Conservation (phyloP, 2,888 invertebrate species). For the Cryptocheilus praepositus region DNA sequence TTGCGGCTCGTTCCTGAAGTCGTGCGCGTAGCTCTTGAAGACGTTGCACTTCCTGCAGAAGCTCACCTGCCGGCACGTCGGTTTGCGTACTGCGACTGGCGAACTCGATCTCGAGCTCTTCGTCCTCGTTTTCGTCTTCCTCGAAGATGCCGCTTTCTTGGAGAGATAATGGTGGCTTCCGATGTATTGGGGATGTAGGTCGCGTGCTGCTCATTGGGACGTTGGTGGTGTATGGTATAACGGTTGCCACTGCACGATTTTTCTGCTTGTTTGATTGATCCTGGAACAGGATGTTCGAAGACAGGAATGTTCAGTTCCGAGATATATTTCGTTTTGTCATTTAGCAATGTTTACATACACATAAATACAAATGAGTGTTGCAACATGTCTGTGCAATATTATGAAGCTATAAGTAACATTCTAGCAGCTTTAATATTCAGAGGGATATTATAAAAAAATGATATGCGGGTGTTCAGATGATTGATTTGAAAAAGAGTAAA, state of each 20-base stretch:
- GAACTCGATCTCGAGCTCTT: slow-evolving; percentile 67
- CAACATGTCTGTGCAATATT: too few relatives aligned
- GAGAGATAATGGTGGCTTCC: slow-evolving; percentile 71
- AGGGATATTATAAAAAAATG: too few relatives aligned
- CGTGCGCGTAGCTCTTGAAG: slow-evolving; percentile 65
- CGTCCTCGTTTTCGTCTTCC: slow-evolving; percentile 77
- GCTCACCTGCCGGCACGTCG: slow-evolving; percentile 64
- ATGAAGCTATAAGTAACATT: too few relatives aligned
- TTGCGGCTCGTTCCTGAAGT: slow-evolving; percentile 66
- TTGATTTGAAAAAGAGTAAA: too few relatives aligned
- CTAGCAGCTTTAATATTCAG: too few relatives aligned
- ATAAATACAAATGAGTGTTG: too few relatives aligned
- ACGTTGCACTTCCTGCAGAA: slow-evolving; percentile 67
- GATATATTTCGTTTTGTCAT: too few relatives aligned
- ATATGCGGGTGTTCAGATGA: too few relatives aligned
- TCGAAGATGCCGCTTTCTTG: slow-evolving; percentile 87
- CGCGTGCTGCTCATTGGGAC: slow-evolving; percentile 15
- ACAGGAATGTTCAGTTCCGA: too few relatives aligned
- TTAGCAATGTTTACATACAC: too few relatives aligned
- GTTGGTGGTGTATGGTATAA: slow-evolving; percentile 62
- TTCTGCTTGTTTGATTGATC: slow-evolving; percentile 61
- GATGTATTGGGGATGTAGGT: slow-evolving; percentile 55
- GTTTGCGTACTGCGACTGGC: slow-evolving; percentile 64
- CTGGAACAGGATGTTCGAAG: slow-evolving; percentile 34
- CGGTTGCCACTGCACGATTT: slow-evolving; percentile 66